Evolutionary conservation across 2,113 vertebrate species (phyloP), one percentile per base, ranked within the genome.

Genomic region (Cardinalis cardinalis): DNA sequence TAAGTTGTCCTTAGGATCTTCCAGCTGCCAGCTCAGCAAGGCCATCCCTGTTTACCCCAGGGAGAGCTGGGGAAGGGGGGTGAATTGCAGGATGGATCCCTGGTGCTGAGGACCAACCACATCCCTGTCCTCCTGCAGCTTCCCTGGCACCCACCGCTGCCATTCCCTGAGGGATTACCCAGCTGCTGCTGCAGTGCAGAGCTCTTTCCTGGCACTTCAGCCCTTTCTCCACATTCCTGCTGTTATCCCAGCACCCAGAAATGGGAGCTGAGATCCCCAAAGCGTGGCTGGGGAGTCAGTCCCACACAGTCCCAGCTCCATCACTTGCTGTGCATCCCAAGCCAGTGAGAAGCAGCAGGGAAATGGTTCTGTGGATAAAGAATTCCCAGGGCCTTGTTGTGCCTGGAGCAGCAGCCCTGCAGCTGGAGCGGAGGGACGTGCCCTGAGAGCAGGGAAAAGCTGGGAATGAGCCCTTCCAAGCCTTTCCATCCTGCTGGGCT

Each of bases 291-390:
- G 49, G 46, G 60, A 76, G 23, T 25, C 69, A 58, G 4, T 43
- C 46, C 59, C 36, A 14, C 41, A 20, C 44, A 12, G 2, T 26
- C 38, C 17, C 7, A 2, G 18, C 60, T 69, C 72, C 51, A 20
- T 43, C 87, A 10, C 20, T 26, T 36, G 28, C 24, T 55, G 5
- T 21, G 18, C 20, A n/a, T 36, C 28, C 41, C 63, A 43, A 11
- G 12, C 0, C 21, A 4, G 2, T 3, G 65, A 74, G 85, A 28
- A 84, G 56, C 12, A 61, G 14, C 60, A 72, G 36, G 51, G 25
- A 53, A 18, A 16, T 18, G 2, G 0, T 23, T 13, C 32, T 2
- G 2, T 0, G 1, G 40, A 16, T 14, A 7, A 68, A 61, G 24
- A 84, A 40, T 36, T 64, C 56, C 44, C 17, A 40, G 23, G 17